These are phyloP conservation scores for Solea senegalensis DNA, from an alignment of 2,113 vertebrate genomes.

Conservation along the genomic window DNA sequence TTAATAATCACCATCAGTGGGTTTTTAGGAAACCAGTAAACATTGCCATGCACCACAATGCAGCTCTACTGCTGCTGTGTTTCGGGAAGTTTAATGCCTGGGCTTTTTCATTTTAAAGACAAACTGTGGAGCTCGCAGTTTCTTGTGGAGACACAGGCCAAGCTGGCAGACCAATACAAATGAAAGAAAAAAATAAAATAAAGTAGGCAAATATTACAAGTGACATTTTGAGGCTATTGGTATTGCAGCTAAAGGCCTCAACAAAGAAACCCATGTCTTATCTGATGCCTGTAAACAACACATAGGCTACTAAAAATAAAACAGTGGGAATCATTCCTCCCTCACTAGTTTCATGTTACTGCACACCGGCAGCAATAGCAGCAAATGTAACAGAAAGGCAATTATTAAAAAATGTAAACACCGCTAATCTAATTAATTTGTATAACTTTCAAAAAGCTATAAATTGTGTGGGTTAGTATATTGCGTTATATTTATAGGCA, in stretches of 20 bases:
- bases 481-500: constrained; percentile 54
- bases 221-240: constrained; percentile 37
- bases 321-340: constrained; percentile 30
- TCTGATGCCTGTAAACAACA: constrained; percentile 36
- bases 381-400: constrained; percentile 58
- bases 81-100: constrained; percentile 42
- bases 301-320: constrained; percentile 46
- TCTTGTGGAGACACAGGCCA: constrained; percentile 43
- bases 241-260: constrained; percentile 30
- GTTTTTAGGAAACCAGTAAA: constrained; percentile 57
- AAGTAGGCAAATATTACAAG: constrained; percentile 24
- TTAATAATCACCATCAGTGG: constrained; percentile 48
- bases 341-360: constrained; percentile 62
- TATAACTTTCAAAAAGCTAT: constrained; percentile 34
- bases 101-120: constrained; percentile 42
- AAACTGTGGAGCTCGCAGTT: constrained; percentile 28
- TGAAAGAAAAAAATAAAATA: background rate
- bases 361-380: constrained; percentile 57
- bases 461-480: constrained; percentile 34
- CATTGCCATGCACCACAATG: constrained; percentile 61
- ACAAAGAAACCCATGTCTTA: constrained; percentile 40
- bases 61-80: constrained; percentile 34
- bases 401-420: constrained; percentile 47
- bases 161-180: constrained; percentile 52
- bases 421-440: constrained; percentile 31